Conservation (phyloP, 2,113 vertebrate genomes). For the Percina caprodes region DNA sequence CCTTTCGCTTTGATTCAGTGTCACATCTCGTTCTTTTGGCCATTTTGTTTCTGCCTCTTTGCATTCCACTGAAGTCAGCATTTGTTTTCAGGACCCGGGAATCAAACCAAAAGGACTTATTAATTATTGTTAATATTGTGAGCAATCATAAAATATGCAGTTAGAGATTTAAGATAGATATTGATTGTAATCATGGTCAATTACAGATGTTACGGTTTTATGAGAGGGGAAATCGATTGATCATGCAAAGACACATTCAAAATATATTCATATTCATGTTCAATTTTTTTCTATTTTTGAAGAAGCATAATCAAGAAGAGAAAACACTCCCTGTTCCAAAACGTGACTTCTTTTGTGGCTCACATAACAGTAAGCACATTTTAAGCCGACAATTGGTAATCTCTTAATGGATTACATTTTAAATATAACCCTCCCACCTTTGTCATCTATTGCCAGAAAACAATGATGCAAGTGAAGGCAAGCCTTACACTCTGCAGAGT, state of each 20-base stretch:
- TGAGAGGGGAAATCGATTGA: neutral
- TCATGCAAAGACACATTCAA: neutral
- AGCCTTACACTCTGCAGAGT: constrained; percentile 38
- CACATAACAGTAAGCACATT: constrained; percentile 21
- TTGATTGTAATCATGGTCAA: neutral
- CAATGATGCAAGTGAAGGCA: constrained; percentile 72
- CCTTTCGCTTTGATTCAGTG: constrained; percentile 33
- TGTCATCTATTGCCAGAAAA: constrained; percentile 45
- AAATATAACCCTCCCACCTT: constrained; percentile 56
- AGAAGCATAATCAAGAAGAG: neutral
- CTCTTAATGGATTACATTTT: constrained; percentile 59
- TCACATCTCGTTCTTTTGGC: constrained; percentile 45
- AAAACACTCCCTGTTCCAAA: neutral
- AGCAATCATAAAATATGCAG: constrained; percentile 17
- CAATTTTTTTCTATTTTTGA: neutral
- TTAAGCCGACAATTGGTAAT: constrained; percentile 33
- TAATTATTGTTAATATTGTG: constrained; percentile 2
- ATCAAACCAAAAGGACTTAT: constrained; percentile 8
- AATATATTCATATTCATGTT: neutral
- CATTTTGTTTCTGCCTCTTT: constrained; percentile 32
- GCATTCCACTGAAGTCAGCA: constrained; percentile 34
- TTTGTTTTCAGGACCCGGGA: constrained; percentile 28
- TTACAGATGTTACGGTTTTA: neutral
- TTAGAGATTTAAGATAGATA: neutral
- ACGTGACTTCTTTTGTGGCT: constrained; percentile 10